Base-by-base conservation (phyloP, 2,888 invertebrate species). In the Allygus modestus region DNA sequence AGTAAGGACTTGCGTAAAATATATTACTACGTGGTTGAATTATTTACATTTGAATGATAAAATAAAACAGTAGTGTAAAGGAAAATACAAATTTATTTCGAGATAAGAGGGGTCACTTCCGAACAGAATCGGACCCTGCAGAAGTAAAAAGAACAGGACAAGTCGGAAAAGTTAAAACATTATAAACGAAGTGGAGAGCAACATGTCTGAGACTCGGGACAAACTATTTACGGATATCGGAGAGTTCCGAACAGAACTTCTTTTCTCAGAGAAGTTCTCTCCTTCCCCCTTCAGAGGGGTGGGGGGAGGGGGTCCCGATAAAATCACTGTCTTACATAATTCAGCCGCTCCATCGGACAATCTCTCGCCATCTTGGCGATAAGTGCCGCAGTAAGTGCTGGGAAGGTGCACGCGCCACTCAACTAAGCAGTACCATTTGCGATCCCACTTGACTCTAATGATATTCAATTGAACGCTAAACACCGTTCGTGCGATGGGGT, bases 211-310 rank as follows among this genome's bases (percentile, higher is more conserved):
- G 51, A 77, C 41, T 73, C 46, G 79, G 79, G 58, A 79, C 79
- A 79, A 79, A 79, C 79, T 79, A 79, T 79, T 79, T 79, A 79
- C 79, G 79, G 79, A 79, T 79, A 79, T 79, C 79, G 58, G 79
- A 73, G 46, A 28, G 73, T 73, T 73, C 41, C 41, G 75, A 73
- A 41, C 41, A 17, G 69, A 51, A 51, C 23, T 77, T 77, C 75
- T 77, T 77, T 31, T 11, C 75, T 77, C 75, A 77, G 43, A 31
- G 73, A 41, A 73, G 73, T 73, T 73, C 31, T 65, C 31, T 15
- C 58, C 17, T n/a, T 54, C 54, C 31, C 65, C 28, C 15, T 65
- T 31, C 54, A 4, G 9, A 7, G 33, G 17, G 41, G 73, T 37
- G 1, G 37, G 43, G 37, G 26, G n/a, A 31, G 37, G 37, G 73